These are phyloP conservation scores for Machaerirhynchus nigripectus DNA, from an alignment of 2,113 vertebrate species.

Conservation along the genomic window DNA sequence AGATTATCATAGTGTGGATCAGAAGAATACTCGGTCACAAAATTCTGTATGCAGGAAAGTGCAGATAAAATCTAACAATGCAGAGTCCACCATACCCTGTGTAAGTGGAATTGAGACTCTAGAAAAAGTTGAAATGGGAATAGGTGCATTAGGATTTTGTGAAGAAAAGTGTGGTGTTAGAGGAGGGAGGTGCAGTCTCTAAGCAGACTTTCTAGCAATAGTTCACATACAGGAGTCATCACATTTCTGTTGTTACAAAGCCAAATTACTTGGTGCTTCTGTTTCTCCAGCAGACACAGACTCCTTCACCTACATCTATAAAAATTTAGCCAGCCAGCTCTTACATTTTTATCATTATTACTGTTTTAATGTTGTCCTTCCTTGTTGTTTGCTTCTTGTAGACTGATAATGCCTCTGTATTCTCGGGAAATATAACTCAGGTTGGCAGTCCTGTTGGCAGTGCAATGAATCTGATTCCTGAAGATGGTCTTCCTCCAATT, in stretches of 20 bases:
- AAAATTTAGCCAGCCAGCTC: neutral
- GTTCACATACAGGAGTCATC: neutral
- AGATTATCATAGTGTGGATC: neutral
- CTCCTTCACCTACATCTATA: neutral
- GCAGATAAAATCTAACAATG: neutral
- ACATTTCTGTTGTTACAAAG: neutral
- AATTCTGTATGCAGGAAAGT: neutral
- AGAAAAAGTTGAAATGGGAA: neutral
- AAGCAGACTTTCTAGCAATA: neutral
- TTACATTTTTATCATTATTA: neutral
- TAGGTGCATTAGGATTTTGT: neutral
- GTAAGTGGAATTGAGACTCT: neutral
- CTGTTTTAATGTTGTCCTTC: neutral
- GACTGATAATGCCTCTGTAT: constrained; percentile 73
- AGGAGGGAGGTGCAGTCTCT: neutral
- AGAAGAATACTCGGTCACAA: neutral
- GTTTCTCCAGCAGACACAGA: neutral
- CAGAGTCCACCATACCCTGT: neutral
- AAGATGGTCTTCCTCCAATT: constrained; percentile 98
- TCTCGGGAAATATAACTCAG: constrained; percentile 83
- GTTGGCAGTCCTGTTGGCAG: constrained; percentile 93
- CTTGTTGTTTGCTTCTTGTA: constrained; percentile 61
- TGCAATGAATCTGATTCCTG: constrained; percentile 94
- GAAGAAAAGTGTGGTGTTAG: neutral
- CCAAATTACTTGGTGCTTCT: neutral